These are phyloP conservation scores for Microctenopoma stevenorrisi DNA, from an alignment of 2,797 vertebrate species.

Conservation along the genomic window DNA sequence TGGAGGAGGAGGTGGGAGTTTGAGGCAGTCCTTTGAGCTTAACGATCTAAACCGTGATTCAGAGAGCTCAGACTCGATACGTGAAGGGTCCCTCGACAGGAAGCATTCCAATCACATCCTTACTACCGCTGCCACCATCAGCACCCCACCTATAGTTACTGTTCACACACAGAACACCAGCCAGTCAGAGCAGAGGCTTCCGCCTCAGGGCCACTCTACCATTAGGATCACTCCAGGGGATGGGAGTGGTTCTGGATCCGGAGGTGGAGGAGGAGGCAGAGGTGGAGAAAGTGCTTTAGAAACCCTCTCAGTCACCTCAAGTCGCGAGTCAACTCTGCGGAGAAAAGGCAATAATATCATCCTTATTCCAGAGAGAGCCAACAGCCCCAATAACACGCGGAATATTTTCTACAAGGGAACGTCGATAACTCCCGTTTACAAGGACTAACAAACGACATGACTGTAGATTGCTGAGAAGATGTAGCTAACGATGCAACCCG, in stretches of 20 bases:
- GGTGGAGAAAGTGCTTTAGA: conserved; percentile 85
- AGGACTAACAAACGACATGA: conserved; percentile 79
- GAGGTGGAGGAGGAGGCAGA: conserved; percentile 35
- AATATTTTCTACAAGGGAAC: conserved; percentile 99
- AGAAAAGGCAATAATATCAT: conserved; percentile 93
- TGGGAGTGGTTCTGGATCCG: conserved; percentile 73
- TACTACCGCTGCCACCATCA: conserved; percentile 65
- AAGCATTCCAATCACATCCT: conserved; percentile 84
- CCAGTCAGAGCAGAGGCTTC: conserved; percentile 83
- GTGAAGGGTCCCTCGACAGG: conserved; percentile 90
- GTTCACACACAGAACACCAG: conserved; percentile 79
- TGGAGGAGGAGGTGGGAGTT: conserved; percentile 69
- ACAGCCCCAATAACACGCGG: conserved; percentile 93
- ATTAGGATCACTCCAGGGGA: conserved; percentile 95
- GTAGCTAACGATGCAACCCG: conserved; percentile 22
- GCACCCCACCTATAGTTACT: conserved; percentile 72
- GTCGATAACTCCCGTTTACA: conserved; percentile 90
- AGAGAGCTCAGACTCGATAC: conserved; percentile 90
- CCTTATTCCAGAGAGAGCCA: conserved; percentile 94
- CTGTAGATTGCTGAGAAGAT: conserved; percentile 11
- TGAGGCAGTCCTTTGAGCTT: conserved; percentile 93
- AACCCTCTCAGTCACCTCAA: conserved; percentile 90
- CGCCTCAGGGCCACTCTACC: conserved; percentile 88
- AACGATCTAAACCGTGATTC: conserved; percentile 96
- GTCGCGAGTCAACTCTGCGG: conserved; percentile 92